phyloP scores from a whole-genome alignment of 1,140 invertebrate genomes.

The Maniola jurtina region DNA sequence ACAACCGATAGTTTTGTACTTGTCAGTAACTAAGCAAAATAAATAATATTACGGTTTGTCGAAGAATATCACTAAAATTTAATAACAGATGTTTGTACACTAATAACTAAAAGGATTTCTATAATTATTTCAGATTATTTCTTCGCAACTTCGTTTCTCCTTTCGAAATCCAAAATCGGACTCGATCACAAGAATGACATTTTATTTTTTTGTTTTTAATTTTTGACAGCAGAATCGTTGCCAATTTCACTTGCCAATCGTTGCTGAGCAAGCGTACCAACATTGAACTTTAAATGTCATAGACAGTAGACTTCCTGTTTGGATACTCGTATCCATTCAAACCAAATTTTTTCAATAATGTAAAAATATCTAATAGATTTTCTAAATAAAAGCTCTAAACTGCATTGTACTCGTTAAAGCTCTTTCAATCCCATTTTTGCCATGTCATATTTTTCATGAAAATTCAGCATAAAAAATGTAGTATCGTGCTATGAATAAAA shows the following conservation, averaged over 20 bases:
- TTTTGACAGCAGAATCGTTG: conserved; percentile 44
- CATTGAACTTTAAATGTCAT: conserved; percentile 6
- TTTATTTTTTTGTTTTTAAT: conserved; percentile 45
- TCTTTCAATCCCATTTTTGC: too few species aligned
- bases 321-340: background rate
- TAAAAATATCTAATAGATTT: background rate
- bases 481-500: too few species aligned
- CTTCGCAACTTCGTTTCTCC: conserved; percentile 49
- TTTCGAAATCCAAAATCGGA: conserved; percentile 61
- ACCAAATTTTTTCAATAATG: background rate
- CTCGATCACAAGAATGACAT: conserved; percentile 48
- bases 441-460: too few species aligned
- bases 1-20: conserved; percentile 46
- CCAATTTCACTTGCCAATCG: too few species aligned
- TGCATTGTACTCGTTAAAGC: background rate
- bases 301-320: background rate
- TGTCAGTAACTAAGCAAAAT: conserved; percentile 48
- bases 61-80: conserved; percentile 58
- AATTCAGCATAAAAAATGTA: too few species aligned
- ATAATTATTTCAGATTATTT: conserved; percentile 64
- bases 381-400: too few species aligned
- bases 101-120: conserved; percentile 61
- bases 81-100: conserved; percentile 46
- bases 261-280: conserved; percentile 47
- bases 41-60: conserved; percentile 62